A percentile compares a stretch with the other conserved stretches of the same genome.
Conservation (phyloP, 2,113 vertebrate genomes). For the Brienomyrus brachyistius region DNA sequence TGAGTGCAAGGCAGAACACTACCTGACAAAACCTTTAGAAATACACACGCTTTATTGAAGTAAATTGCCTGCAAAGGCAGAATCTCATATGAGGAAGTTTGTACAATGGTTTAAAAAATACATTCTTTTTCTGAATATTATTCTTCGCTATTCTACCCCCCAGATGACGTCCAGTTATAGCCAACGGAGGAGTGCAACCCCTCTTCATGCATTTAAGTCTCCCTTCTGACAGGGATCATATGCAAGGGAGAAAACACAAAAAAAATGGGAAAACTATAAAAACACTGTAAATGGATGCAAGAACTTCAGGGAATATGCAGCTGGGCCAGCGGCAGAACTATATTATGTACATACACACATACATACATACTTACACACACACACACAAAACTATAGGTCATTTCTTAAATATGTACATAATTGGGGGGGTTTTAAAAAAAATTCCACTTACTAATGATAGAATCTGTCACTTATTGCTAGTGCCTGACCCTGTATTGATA, state of each 20-base stretch:
- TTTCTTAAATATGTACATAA: constrained; percentile 62
- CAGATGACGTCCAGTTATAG: constrained; percentile 62
- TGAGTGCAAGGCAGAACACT: constrained; percentile 18
- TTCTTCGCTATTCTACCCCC: constrained; percentile 46
- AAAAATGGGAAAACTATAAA: constrained; percentile 51
- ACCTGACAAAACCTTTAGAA: constrained; percentile 43
- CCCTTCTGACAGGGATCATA: constrained; percentile 67
- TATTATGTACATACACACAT: constrained; percentile 11
- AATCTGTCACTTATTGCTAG: constrained; percentile 52
- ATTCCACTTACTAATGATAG: constrained; percentile 52
- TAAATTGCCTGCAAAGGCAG: constrained; percentile 57
- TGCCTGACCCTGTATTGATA: constrained; percentile 60
- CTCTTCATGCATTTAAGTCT: constrained; percentile 57
- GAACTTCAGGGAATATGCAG: constrained; percentile 47
- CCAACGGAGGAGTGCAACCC: constrained; percentile 52
- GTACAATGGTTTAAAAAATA: constrained; percentile 49
- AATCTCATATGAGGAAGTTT: constrained; percentile 55
- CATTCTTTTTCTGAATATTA: constrained; percentile 30
- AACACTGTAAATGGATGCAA: constrained; percentile 39
- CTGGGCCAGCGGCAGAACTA: constrained; percentile 56
- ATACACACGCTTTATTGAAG: constrained; percentile 79
- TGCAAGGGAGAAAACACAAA: constrained; percentile 67
- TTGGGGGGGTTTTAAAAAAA: constrained; percentile 38
- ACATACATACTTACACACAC: neutral
- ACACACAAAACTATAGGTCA: constrained; percentile 40